A percentile compares a stretch with the other conserved stretches of the same genome.
Evolutionary conservation across 1,140 invertebrate genomes (phyloP).

Genomic region (Ceratosolen solmsi): DNA sequence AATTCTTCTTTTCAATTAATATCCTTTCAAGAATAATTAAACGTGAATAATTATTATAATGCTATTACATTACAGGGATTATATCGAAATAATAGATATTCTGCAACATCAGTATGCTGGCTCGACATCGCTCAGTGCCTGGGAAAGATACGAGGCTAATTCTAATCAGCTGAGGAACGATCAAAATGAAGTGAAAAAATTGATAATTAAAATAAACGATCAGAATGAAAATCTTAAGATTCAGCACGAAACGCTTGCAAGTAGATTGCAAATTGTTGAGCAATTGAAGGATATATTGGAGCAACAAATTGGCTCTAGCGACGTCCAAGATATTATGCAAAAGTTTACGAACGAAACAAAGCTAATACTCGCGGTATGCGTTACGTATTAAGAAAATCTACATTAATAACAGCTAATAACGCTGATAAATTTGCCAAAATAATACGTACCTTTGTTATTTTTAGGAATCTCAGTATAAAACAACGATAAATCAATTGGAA

Average conservation of each 20-base stretch:
- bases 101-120: slow-evolving; percentile 64
- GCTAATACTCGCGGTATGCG: slow-evolving; percentile 60
- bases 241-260: slow-evolving; percentile 60
- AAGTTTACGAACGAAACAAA: slow-evolving; percentile 63
- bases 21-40: too few relatives aligned
- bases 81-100: slow-evolving; percentile 61
- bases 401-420: too few relatives aligned
- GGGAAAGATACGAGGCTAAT: slow-evolving; percentile 58
- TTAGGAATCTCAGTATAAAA: slow-evolving; percentile 63
- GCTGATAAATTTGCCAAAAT: neutral
- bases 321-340: slow-evolving; percentile 60
- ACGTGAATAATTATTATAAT: neutral
- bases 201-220: slow-evolving; percentile 60
- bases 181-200: slow-evolving; percentile 61
- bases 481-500: slow-evolving; percentile 61
- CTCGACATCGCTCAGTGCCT: slow-evolving; percentile 61
- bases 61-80: slow-evolving; percentile 50
- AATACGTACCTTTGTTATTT: slow-evolving; percentile 20
- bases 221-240: slow-evolving; percentile 54
- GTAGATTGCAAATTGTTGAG: slow-evolving; percentile 64
- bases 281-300: slow-evolving; percentile 66
- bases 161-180: slow-evolving; percentile 57
- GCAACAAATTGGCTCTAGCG: slow-evolving; percentile 62
- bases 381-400: neutral
- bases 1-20: too few relatives aligned